phyloP scores from a whole-genome alignment of 1,140 invertebrate species.

The Spodoptera frugiperda region DNA sequence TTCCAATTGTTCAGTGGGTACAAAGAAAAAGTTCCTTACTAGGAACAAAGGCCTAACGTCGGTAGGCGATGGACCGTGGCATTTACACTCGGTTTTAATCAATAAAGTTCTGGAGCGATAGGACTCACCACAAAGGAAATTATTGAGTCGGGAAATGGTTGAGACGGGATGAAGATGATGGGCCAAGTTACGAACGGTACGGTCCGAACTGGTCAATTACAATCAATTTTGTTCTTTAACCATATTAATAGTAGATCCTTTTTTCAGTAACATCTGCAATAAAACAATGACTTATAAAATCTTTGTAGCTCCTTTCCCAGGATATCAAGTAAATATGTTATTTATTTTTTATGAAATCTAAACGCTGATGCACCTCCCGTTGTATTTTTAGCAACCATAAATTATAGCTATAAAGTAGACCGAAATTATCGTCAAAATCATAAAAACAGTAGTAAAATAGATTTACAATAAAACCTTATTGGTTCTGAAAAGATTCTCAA shows the following conservation, averaged over 20 bases:
- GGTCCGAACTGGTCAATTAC: background rate
- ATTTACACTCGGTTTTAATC: slow-evolving; percentile 80
- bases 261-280: no score
- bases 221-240: no score
- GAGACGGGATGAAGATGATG: slow-evolving; percentile 50
- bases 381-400: slow-evolving; percentile 20
- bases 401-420: slow-evolving; percentile 6
- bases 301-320: no score
- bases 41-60: slow-evolving; percentile 62
- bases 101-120: slow-evolving; percentile 78
- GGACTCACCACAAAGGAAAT: slow-evolving; percentile 77
- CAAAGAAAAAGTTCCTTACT: slow-evolving; percentile 64
- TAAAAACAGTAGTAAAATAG: slow-evolving; percentile 30
- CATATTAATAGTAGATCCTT: no score
- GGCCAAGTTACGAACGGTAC: slow-evolving; percentile 37
- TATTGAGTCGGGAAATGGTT: slow-evolving; percentile 69
- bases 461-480: slow-evolving; percentile 29
- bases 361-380: background rate
- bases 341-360: no score
- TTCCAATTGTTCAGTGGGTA: slow-evolving; percentile 39
- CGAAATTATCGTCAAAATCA: slow-evolving; percentile 19
- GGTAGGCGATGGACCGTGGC: slow-evolving; percentile 60
- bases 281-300: no score
- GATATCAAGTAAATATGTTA: no score
- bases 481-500: slow-evolving; percentile 11